Percentiles rank a stretch among this genome's conserved stretches.
phyloP scores from a whole-genome alignment of 2,113 vertebrate species.

The Speoplatyrhinus poulsoni region DNA sequence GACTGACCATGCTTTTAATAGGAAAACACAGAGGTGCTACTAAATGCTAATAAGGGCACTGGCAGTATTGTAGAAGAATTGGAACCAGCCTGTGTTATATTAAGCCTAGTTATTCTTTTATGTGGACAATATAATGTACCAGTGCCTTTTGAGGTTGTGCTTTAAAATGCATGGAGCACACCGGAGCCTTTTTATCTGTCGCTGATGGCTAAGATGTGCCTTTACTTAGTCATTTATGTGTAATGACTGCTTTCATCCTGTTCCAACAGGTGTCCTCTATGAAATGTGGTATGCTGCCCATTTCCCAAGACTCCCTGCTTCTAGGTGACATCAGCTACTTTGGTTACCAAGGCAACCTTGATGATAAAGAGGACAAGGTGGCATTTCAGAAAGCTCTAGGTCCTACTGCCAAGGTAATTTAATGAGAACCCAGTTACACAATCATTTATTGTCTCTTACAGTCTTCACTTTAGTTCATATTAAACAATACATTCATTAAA shows the following conservation, averaged over 20 bases:
- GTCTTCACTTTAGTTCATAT: neutral
- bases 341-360: conserved; percentile 89
- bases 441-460: neutral
- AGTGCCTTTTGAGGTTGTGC: conserved; percentile 37
- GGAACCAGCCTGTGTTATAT: conserved; percentile 26
- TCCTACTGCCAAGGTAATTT: conserved; percentile 90
- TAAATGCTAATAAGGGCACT: conserved; percentile 36
- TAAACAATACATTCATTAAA: neutral
- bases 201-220: conserved; percentile 28
- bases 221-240: conserved; percentile 39
- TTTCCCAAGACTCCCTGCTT: conserved; percentile 94
- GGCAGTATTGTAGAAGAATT: conserved; percentile 17
- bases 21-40: conserved; percentile 18
- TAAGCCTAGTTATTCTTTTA: conserved; percentile 34
- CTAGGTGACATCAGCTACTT: conserved; percentile 91
- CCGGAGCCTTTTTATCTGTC: conserved; percentile 41
- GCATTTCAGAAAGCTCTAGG: conserved; percentile 94
- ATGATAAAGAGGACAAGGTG: conserved; percentile 90
- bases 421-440: conserved; percentile 24
- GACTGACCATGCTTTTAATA: neutral
- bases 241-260: conserved; percentile 51
- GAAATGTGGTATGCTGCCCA: conserved; percentile 95
- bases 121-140: conserved; percentile 20
- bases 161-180: conserved; percentile 34
- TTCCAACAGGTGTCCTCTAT: conserved; percentile 91